Evolutionary conservation across 2,113 vertebrate species (phyloP), one percentile per base, ranked within the genome.

Genomic region (Cyphomyrus discorhynchus): DNA sequence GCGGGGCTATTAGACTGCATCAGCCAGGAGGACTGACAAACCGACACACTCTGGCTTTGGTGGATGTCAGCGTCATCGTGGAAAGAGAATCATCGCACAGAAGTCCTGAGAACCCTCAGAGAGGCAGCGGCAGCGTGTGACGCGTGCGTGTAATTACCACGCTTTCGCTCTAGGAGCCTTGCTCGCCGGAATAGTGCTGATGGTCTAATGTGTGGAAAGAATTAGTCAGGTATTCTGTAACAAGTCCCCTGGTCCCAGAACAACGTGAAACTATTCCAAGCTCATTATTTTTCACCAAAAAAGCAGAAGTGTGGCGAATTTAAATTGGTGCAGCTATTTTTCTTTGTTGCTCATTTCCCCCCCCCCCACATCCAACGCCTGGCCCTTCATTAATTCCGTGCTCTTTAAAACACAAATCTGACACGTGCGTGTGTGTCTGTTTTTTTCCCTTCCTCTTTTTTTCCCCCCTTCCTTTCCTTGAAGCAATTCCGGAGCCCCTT

Each of bases 101-200:
- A 19, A 53, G 13, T 66, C 35, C 8, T 9, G 35, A 88, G 58
- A 88, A 21, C 15, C 13, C 52, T 62, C 17, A 58, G 31, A 88
- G 39, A 19, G 9, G 19, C 17, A 35, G 21, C 35, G 7, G 66
- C 50, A 83, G 56, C 11, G n/a, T 2, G 13, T 86, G 89, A 88
- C 91, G 91, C 90, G 90, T 91, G 56, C 1, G 88, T 87, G 77
- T 91, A 91, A 86, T 91, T 91, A 91, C 90, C 89, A 90, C 52
- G 77, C 90, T 92, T 92, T 92, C 89, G 93, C 91, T 62, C 93
- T 92, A 50, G 91, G 93, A 93, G 90, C 62, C 87, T 91, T 7
- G 87, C 46, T 92, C 77, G 88, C 87, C 47, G 74, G 56, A 83
- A 46, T 50, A 27, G 58, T 74, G 70, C 53, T 88, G 74, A 90